These are phyloP conservation scores for Tetragonisca angustula DNA, from an alignment of 2,888 invertebrate species.

Conservation along the genomic window DNA sequence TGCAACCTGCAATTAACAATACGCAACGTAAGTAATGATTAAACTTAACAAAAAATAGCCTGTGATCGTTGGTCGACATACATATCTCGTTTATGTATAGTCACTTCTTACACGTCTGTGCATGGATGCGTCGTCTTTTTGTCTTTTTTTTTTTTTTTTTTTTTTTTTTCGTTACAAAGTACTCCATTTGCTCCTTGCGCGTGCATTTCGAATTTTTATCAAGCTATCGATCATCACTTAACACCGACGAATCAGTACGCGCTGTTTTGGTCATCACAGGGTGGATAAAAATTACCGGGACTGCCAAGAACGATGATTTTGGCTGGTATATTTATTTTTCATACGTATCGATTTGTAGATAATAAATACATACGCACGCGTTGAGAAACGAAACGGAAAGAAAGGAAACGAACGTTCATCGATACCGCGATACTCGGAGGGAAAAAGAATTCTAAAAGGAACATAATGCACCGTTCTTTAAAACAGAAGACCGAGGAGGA, in stretches of 20 bases:
- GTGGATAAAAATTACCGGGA: slow-evolving; percentile 42
- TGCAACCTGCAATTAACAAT: neutral
- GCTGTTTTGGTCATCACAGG: slow-evolving; percentile 46
- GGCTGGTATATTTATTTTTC: neutral
- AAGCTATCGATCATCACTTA: slow-evolving; percentile 48
- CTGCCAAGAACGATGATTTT: slow-evolving; percentile 27
- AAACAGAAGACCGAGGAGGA: slow-evolving; percentile 12
- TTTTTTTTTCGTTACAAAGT: slow-evolving; percentile 14
- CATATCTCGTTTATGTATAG: too few species aligned
- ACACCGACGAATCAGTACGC: slow-evolving; percentile 49
- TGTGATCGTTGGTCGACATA: neutral
- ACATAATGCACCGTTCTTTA: slow-evolving; percentile 29
- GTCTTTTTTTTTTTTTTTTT: slow-evolving; percentile 16
- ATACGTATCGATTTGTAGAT: neutral
- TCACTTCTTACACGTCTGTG: neutral
- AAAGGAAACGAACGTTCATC: slow-evolving; percentile 27
- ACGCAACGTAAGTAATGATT: neutral
- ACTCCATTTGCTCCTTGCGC: neutral
- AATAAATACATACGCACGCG: too few species aligned
- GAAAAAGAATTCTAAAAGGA: slow-evolving; percentile 20
- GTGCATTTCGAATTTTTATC: slow-evolving; percentile 39
- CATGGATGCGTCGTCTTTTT: neutral
- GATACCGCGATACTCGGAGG: neutral
- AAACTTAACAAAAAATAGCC: slow-evolving; percentile 3
- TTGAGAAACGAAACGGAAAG: neutral